Base-by-base conservation (phyloP, 2,113 vertebrate genomes). In the Hippocampus mohnikei region DNA sequence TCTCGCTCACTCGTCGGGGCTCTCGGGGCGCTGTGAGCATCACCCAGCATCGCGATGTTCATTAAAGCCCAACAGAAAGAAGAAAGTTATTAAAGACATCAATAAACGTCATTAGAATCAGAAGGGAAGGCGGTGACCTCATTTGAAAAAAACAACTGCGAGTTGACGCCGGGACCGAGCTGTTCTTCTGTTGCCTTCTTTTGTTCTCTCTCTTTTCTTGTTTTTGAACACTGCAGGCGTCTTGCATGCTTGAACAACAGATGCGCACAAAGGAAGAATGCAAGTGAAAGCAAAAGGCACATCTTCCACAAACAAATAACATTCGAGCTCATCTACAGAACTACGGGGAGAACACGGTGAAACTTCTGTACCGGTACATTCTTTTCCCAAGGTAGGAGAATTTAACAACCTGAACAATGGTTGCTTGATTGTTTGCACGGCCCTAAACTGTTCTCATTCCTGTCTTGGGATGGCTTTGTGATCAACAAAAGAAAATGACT, bases 1-100 rank as follows among this genome's bases (percentile, higher is more conserved):
- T 64, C 62, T 67, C 8, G 10, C 62, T 61, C 52, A 29, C 70
- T 33, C 20, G 33, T 65, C 80, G 56, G 63, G 62, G 42, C 64
- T 66, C 67, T 66, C 16, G 16, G 58, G 42, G 27, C 69, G 72
- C 63, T 73, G 37, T 23, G 41, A 53, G 60, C 70, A 40, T 73
- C 61, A 50, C 69, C 69, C 70, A 48, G 59, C 72, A 73, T 75
- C 68, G 41, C 53, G 70, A 33, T 73, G 76, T 66, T 80, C 82
- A 74, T 84, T 87, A 81, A 72, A 72, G 78, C 62, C 72, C 60
- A 61, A 63, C 66, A 80, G 70, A 78, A 73, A 75, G 65, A 56
- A 71, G 59, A 76, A 83, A 73, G 69, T 63, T 87, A 89, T 88
- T 86, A 87, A 84, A 88, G 79, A 78, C 89, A 87, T 91, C 83